Base-by-base conservation (phyloP, 2,888 invertebrate genomes). In the Sicus ferrugineus region DNA sequence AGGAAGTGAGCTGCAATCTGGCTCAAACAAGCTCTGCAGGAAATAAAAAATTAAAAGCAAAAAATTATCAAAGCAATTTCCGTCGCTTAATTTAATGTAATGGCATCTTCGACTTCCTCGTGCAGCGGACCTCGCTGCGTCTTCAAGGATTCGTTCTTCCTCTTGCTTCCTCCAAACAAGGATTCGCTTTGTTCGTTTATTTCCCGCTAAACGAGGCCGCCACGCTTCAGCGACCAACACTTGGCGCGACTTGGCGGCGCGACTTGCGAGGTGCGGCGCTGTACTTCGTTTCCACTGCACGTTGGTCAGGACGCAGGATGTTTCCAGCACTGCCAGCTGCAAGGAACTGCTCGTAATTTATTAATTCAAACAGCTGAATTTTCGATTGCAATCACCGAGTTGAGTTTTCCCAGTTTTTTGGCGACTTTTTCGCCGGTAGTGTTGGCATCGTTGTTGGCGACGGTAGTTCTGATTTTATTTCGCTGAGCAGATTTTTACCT, bases 371-470 rank as follows among this genome's bases (percentile, higher is more conserved):
- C 70, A 70, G 70, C 68, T 61, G 68, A 69, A 46, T 67, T 70
- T 70, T 67, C 69, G 69, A 70, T 72, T 70, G 67, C 72, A 70
- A 69, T 72, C 72, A 67, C 58, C 69, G 42, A n/a, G n/a, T n/a
- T n/a, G n/a, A n/a, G n/a, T n/a, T n/a, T n/a, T n/a, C n/a, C n/a
- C n/a, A n/a, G n/a, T n/a, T n/a, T n/a, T n/a, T n/a, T n/a, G n/a
- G n/a, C n/a, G n/a, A n/a, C n/a, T n/a, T n/a, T n/a, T n/a, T n/a
- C n/a, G n/a, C n/a, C n/a, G n/a, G n/a, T n/a, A n/a, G n/a, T n/a
- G n/a, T n/a, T n/a, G n/a, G n/a, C n/a, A n/a, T n/a, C n/a, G n/a
- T n/a, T n/a, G n/a, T n/a, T n/a, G n/a, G n/a, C n/a, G n/a, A n/a
- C n/a, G n/a, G n/a, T n/a, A n/a, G n/a, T n/a, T n/a, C n/a, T n/a